Evolutionary conservation across 1,140 invertebrate species (phyloP), one percentile per base, ranked within the genome.

Genomic region (Adoxophyes honmai): DNA sequence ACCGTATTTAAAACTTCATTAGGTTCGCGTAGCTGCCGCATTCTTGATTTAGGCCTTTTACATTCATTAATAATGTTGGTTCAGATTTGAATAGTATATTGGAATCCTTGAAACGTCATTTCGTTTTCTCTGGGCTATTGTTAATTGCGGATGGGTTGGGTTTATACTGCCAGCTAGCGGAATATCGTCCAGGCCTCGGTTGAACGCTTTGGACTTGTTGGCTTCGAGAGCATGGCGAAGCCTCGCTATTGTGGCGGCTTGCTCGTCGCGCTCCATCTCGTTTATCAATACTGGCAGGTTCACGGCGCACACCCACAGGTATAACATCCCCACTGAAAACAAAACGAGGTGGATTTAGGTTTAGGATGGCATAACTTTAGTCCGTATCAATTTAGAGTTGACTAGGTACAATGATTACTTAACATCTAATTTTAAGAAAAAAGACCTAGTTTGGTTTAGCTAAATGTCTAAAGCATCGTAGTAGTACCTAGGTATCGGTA

Each of bases 271-370:
- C 51, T 87, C 73, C 56, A 81, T 81, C 55, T 87, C 82, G 38
- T 80, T 86, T 52, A 86, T 78, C 0, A 88, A 57, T 51, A 82
- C 68, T 4, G 86, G 86, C n/a, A 88, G 62, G 70, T 79, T 86
- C 8, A 76, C 71, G 5, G 71, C 70, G 62, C 86, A 88, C 48
- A 87, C 62, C 86, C 86, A 88, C 34, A 87, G 56, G 55, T 88
- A 88, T 53, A 78, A 87, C 71, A 78, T 73, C 34, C 79, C 82
- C 74, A 88, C 86, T 88, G 69, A 61, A 85, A 86, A 1, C 59
- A 60, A 33, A 55, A n/a, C n/a, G n/a, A n/a, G n/a, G n/a, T n/a
- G n/a, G n/a, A n/a, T n/a, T n/a, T n/a, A n/a, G n/a, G n/a, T n/a
- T n/a, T n/a, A n/a, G n/a, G n/a, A n/a, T n/a, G n/a, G n/a, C n/a